Conservation (phyloP, 2,888 invertebrate species). For the Euplexia lucipara region DNA sequence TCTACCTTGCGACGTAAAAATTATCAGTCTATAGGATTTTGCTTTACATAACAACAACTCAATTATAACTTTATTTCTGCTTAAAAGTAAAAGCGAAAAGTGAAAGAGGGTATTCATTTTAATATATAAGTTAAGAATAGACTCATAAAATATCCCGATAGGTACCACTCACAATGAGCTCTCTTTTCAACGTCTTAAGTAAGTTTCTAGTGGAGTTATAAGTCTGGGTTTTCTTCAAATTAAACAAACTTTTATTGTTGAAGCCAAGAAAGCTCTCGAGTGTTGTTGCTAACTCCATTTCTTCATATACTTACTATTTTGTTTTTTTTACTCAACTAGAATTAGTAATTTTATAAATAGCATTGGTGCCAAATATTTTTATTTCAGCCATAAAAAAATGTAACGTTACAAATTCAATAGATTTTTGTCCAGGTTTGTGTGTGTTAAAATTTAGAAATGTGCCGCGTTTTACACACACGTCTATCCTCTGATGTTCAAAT, state of each 20-base stretch:
- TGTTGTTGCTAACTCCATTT: slow-evolving; percentile 59
- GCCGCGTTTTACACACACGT: not conserved
- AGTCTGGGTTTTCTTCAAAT: slow-evolving; percentile 66
- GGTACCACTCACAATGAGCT: slow-evolving; percentile 36
- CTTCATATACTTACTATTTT: slow-evolving; percentile 48
- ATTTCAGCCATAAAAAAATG: slow-evolving; percentile 26
- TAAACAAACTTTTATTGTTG: slow-evolving; percentile 62
- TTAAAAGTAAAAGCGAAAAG: not conserved
- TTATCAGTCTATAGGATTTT: too few species aligned
- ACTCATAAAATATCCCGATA: slow-evolving; percentile 25
- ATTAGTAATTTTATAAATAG: slow-evolving; percentile 23
- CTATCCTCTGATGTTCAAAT: not conserved
- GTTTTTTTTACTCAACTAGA: slow-evolving; percentile 40
- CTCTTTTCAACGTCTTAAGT: slow-evolving; percentile 51
- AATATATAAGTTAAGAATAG: slow-evolving; percentile 12
- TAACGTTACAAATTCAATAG: slow-evolving; percentile 14
- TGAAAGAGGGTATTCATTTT: too few species aligned
- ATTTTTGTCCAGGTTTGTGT: not conserved
- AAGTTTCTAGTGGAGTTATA: slow-evolving; percentile 67
- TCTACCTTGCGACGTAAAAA: too few species aligned
- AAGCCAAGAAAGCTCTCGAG: slow-evolving; percentile 58
- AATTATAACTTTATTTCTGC: not conserved
- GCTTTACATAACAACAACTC: too few species aligned
- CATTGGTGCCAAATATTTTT: slow-evolving; percentile 8
- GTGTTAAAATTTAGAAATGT: not conserved